Conservation (phyloP, 2,113 vertebrate genomes). For the Megaptera novaeangliae region DNA sequence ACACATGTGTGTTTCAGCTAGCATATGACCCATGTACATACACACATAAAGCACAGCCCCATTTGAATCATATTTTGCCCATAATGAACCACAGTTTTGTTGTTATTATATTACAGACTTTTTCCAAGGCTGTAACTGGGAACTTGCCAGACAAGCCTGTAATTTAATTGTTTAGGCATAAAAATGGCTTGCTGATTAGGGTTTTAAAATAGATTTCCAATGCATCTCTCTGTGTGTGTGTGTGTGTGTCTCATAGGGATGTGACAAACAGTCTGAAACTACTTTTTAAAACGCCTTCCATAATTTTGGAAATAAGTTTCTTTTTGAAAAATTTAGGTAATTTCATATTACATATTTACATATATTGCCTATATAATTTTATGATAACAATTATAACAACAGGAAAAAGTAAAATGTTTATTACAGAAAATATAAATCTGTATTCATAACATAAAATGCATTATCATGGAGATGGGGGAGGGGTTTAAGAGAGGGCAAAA, state of each 20-base stretch:
- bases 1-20: not conserved
- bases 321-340: not conserved
- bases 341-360: not conserved
- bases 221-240: not conserved
- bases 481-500: not conserved
- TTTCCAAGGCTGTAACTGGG: not conserved
- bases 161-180: slow-evolving; percentile 21
- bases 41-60: not conserved
- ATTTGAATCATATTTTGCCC: accelerated
- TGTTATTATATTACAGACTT: not conserved
- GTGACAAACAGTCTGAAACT: not conserved
- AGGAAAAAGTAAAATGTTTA: not conserved
- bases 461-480: not conserved
- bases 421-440: not conserved
- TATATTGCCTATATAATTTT: not conserved
- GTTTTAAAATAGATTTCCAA: slow-evolving; percentile 29
- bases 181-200: not conserved
- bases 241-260: not conserved
- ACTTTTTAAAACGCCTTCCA: not conserved
- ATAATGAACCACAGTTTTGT: not conserved
- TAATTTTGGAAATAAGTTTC: not conserved
- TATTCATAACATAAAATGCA: not conserved
- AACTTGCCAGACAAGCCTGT: not conserved
- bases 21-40: accelerated
- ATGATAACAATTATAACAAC: not conserved